Percentiles rank a stretch among this genome's conserved stretches.
Conservation (phyloP, 2,113 vertebrate genomes). For the Ceyx cyanopectus region DNA sequence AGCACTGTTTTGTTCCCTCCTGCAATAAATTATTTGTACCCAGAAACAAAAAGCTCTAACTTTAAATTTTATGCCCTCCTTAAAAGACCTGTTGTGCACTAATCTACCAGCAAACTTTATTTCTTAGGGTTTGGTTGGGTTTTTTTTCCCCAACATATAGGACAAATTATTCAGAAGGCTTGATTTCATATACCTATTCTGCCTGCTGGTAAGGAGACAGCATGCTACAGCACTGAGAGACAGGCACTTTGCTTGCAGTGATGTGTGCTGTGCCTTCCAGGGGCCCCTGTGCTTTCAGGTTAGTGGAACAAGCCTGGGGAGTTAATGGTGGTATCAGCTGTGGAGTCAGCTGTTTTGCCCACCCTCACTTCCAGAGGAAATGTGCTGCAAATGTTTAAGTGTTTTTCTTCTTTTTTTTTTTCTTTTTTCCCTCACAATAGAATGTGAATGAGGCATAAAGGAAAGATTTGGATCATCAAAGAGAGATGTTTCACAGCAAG, state of each 20-base stretch:
- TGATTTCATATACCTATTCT: slow-evolving; percentile 61
- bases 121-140: slow-evolving; percentile 51
- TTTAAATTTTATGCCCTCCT: slow-evolving; percentile 15
- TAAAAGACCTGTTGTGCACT: slow-evolving; percentile 31
- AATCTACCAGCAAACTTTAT: slow-evolving; percentile 54
- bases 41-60: slow-evolving; percentile 7
- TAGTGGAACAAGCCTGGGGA: slow-evolving; percentile 37
- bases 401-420: rapidly evolving
- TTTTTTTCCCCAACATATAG: background rate
- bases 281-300: slow-evolving; percentile 32
- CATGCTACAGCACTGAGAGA: slow-evolving; percentile 22
- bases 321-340: slow-evolving; percentile 70
- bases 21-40: background rate
- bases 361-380: slow-evolving; percentile 56
- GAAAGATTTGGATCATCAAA: slow-evolving; percentile 6
- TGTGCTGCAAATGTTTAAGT: background rate
- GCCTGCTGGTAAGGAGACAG: slow-evolving; percentile 58
- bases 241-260: background rate
- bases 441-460: background rate
- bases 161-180: slow-evolving; percentile 71
- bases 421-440: background rate
- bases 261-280: slow-evolving; percentile 35
- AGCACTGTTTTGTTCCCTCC: background rate
- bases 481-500: background rate
- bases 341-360: slow-evolving; percentile 70